These are phyloP conservation scores for Ichneumon xanthorius DNA, from an alignment of 2,888 invertebrate genomes.

Conservation along the genomic window DNA sequence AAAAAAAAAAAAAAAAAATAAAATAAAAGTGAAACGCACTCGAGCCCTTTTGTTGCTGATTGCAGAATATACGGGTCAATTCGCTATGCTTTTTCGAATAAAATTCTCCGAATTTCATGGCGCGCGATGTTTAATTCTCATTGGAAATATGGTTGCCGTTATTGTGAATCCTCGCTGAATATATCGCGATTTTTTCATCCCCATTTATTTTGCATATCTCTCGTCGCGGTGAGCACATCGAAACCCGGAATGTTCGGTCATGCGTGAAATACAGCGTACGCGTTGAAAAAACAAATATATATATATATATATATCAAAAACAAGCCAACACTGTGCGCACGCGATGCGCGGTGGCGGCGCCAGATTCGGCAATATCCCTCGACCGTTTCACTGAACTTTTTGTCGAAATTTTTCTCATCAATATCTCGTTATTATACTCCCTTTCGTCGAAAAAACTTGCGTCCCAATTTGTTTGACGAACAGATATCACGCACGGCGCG, in stretches of 20 bases:
- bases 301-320: background rate
- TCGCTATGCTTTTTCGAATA: background rate
- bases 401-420: slow-evolving; percentile 7
- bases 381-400: background rate
- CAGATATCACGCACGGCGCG: slow-evolving; percentile 19
- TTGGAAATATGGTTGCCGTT: background rate
- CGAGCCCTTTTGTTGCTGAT: background rate
- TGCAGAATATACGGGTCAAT: background rate
- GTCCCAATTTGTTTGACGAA: slow-evolving; percentile 10
- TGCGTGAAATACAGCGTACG: slow-evolving; percentile 44
- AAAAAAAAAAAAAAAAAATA: background rate
- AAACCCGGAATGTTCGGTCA: slow-evolving; percentile 15
- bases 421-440: slow-evolving; percentile 1
- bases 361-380: background rate
- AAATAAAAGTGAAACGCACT: background rate
- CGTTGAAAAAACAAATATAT: background rate
- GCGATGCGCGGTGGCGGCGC: background rate
- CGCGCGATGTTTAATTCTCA: background rate
- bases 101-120: background rate
- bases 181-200: slow-evolving; percentile 25
- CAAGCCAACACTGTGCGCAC: background rate
- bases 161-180: background rate
- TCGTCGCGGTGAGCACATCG: background rate
- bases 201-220: background rate
- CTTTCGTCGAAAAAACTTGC: background rate